Evolutionary conservation across 1,140 invertebrate species (phyloP).

Genomic region (Aphaenogaster floridana): DNA sequence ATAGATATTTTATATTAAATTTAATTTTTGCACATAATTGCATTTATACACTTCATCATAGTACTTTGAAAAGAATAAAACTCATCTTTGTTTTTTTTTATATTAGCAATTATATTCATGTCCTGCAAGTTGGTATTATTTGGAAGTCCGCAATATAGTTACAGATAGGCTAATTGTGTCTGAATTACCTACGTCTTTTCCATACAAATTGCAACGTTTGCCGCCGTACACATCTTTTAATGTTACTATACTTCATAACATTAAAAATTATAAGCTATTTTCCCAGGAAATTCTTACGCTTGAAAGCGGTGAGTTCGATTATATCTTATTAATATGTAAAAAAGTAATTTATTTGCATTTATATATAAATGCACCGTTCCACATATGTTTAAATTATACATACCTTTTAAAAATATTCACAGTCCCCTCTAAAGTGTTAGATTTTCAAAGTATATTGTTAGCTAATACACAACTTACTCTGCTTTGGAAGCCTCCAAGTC

Average conservation of each 20-base stretch:
- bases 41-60: neutral
- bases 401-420: neutral
- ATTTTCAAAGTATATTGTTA: neutral
- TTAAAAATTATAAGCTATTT: neutral
- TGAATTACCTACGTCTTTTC: neutral
- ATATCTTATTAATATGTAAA: neutral
- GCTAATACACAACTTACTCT: neutral
- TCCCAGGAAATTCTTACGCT: constrained; percentile 42
- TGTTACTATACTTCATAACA: constrained; percentile 23
- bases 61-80: neutral
- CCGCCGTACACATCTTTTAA: constrained; percentile 35
- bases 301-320: constrained; percentile 60
- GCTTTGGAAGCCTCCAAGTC: constrained; percentile 56
- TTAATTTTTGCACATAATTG: neutral
- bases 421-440: constrained; percentile 62
- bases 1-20: neutral
- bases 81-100: neutral
- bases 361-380: neutral
- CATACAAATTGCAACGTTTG: constrained; percentile 21
- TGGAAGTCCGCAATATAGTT: neutral
- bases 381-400: neutral
- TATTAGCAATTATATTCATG: constrained; percentile 52
- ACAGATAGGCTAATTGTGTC: neutral
- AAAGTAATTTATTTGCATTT: neutral
- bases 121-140: constrained; percentile 59